These are phyloP conservation scores for Dipodomys ordii DNA, from an alignment of 2,113 vertebrate genomes.

Conservation along the genomic window DNA sequence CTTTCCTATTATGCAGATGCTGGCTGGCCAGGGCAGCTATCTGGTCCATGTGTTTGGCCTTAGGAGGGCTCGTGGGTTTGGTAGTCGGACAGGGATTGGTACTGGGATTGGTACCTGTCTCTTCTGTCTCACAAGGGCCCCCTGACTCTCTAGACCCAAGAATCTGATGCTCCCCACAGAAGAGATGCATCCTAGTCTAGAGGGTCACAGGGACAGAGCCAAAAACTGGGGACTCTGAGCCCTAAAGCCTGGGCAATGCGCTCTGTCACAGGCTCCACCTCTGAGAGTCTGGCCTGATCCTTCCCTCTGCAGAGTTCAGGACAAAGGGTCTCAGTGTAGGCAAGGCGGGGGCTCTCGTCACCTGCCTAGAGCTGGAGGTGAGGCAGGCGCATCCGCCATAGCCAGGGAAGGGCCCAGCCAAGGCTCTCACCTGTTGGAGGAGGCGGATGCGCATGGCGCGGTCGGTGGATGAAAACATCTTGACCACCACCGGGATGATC, in stretches of 20 bases:
- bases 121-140: not conserved
- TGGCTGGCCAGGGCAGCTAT: not conserved
- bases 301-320: not conserved
- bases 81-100: not conserved
- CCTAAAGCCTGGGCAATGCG: not conserved
- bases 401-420: not conserved
- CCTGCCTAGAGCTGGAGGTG: not conserved
- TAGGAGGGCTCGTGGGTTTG: not conserved
- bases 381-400: not conserved
- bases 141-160: not conserved
- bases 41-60: not conserved
- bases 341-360: not conserved
- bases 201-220: not conserved
- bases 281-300: not conserved
- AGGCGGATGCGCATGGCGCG: constrained; percentile 96
- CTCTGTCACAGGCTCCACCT: not conserved
- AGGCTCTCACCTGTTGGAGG: constrained; percentile 90
- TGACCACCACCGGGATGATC: constrained; percentile 95
- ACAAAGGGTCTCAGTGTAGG: not conserved
- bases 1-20: not conserved
- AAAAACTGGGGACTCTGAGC: not conserved
- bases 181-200: not conserved
- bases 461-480: constrained; percentile 97
- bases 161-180: not conserved
- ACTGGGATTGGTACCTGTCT: not conserved